These are phyloP conservation scores for Psilopsiagon aurifrons DNA, from an alignment of 2,113 vertebrate genomes.

Conservation along the genomic window DNA sequence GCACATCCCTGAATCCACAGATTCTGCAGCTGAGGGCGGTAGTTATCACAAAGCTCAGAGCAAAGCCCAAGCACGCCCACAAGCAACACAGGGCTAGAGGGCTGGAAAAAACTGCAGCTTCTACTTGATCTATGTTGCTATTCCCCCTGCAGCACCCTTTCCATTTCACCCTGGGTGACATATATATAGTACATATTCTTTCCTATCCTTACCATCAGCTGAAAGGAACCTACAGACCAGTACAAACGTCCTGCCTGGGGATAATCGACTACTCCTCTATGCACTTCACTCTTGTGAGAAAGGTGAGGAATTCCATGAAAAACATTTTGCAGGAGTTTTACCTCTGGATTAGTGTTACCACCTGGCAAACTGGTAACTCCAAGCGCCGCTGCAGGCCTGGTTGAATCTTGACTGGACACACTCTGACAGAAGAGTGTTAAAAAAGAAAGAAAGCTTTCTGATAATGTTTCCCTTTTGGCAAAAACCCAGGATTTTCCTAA, in stretches of 20 bases:
- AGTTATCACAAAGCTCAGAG: not conserved
- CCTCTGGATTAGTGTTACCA: not conserved
- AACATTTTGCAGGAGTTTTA: not conserved
- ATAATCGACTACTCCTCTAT: not conserved
- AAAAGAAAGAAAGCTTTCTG: not conserved
- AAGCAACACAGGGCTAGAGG: not conserved
- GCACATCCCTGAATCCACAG: not conserved
- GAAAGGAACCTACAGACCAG: not conserved
- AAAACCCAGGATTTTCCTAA: constrained; percentile 3
- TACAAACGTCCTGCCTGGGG: not conserved
- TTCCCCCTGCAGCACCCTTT: not conserved
- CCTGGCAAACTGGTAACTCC: not conserved
- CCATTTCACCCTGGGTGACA: not conserved
- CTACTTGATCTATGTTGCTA: not conserved
- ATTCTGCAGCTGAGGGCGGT: not conserved
- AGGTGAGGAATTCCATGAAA: constrained; percentile 12
- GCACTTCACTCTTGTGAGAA: not conserved
- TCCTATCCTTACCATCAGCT: not conserved
- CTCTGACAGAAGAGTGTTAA: not conserved
- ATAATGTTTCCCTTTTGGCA: not conserved
- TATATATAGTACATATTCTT: not conserved
- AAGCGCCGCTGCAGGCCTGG: not conserved
- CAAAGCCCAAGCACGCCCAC: not conserved
- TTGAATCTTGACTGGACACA: not conserved
- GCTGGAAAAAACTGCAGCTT: not conserved